Conservation (phyloP, 2,797 vertebrate species). For the Orientallactaga sibirica region DNA sequence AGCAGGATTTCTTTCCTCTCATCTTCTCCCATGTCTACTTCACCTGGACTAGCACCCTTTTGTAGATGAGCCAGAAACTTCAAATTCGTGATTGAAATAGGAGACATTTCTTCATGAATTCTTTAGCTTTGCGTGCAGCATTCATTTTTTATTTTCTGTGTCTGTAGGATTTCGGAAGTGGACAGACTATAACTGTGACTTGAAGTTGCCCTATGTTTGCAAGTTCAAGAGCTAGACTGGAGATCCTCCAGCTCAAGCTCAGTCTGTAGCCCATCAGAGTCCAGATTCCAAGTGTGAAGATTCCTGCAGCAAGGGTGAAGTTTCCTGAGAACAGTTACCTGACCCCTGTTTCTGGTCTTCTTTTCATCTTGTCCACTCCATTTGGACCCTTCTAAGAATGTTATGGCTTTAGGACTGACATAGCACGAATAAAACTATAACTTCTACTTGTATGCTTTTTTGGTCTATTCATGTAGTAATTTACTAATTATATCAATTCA, state of each 20-base stretch:
- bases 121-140: too few species aligned
- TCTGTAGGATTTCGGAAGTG: conserved; percentile 57
- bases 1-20: neutral
- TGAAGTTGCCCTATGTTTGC: conserved; percentile 8
- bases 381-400: too few species aligned
- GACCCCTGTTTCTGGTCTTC: too few species aligned
- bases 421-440: too few species aligned
- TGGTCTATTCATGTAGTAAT: too few species aligned
- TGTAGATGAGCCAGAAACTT: neutral
- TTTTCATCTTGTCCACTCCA: too few species aligned
- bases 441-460: too few species aligned
- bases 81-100: too few species aligned
- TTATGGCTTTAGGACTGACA: too few species aligned
- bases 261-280: neutral
- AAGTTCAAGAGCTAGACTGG: conserved; percentile 35
- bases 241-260: neutral
- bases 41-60: neutral
- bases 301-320: fast-evolving
- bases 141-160: neutral
- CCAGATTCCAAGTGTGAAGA: neutral
- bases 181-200: neutral
- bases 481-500: too few species aligned
- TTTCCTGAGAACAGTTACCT: neutral
- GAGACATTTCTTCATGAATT: neutral
- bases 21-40: neutral